Evolutionary conservation across 1,140 invertebrate genomes (phyloP).

Genomic region (Artemia franciscana): DNA sequence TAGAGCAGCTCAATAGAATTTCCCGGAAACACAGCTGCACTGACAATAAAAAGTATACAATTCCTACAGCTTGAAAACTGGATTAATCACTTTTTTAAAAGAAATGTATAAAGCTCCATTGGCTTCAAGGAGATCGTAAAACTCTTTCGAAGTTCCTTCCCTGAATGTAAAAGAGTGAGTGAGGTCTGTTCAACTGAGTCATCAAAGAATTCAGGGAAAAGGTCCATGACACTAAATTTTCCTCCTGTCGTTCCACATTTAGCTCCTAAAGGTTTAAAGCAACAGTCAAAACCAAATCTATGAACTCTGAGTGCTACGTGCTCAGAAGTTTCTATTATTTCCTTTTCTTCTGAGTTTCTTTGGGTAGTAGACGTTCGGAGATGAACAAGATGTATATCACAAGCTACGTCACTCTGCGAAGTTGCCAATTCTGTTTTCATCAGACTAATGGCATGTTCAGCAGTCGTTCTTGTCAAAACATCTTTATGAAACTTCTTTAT

Average conservation of each 20-base stretch:
- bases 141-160: constrained; percentile 20
- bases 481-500: constrained; percentile 28
- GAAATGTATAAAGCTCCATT: constrained; percentile 31
- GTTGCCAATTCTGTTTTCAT: constrained; percentile 20
- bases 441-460: constrained; percentile 18
- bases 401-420: constrained; percentile 30
- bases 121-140: constrained; percentile 25
- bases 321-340: too few species aligned
- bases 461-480: constrained; percentile 24
- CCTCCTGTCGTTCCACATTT: constrained; percentile 18
- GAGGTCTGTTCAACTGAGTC: constrained; percentile 24
- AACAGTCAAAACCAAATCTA: constrained; percentile 25
- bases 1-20: too few species aligned
- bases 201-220: constrained; percentile 24
- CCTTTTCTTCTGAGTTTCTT: too few species aligned
- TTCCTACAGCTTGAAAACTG: too few species aligned
- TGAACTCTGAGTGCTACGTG: constrained; percentile 23
- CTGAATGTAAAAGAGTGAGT: constrained; percentile 27
- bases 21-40: too few species aligned
- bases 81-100: constrained; percentile 14
- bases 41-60: too few species aligned
- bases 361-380: too few species aligned
- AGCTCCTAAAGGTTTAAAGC: constrained; percentile 18
- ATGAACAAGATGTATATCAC: constrained; percentile 27
- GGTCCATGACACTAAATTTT: constrained; percentile 23